Evolutionary conservation across 2,888 invertebrate genomes (phyloP).

Genomic region (Cyaniris semiargus): DNA sequence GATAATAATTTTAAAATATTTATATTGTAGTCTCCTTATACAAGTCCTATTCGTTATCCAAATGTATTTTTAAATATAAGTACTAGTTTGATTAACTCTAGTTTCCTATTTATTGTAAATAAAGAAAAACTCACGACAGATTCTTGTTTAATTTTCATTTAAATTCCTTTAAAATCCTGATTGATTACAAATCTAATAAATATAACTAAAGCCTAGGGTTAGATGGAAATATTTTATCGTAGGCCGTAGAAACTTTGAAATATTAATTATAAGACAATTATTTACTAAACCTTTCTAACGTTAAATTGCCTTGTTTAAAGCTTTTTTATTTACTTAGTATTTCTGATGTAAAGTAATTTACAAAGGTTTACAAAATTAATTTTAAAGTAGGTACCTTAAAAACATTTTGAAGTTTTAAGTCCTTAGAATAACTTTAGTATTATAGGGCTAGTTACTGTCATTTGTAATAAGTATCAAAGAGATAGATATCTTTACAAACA

Average conservation of each 20-base stretch:
- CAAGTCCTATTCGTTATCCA: conserved; percentile 35
- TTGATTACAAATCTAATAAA: not conserved
- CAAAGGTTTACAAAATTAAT: too few species aligned
- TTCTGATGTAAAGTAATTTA: too few species aligned
- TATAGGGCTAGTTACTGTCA: too few species aligned
- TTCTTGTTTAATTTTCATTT: conserved; percentile 36
- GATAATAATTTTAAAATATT: conserved; percentile 62
- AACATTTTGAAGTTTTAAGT: too few species aligned
- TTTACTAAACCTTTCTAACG: not conserved
- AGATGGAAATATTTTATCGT: not conserved
- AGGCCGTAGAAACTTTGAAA: not conserved
- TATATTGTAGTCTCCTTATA: conserved; percentile 52
- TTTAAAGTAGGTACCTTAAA: too few species aligned
- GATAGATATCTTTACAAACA: not conserved
- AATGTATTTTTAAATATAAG: conserved; percentile 43
- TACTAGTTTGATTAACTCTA: conserved; percentile 53
- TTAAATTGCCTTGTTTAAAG: not conserved
- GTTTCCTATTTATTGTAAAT: conserved; percentile 66
- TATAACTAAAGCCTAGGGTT: not conserved
- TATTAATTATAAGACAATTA: not conserved
- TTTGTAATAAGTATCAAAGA: not conserved
- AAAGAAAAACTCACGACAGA: conserved; percentile 36
- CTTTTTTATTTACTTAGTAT: too few species aligned
- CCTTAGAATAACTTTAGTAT: too few species aligned
- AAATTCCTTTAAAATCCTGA: not conserved